A percentile compares a stretch with the other conserved stretches of the same genome.
phyloP scores from a whole-genome alignment of 1,140 invertebrate species.

The Listronotus oregonensis region DNA sequence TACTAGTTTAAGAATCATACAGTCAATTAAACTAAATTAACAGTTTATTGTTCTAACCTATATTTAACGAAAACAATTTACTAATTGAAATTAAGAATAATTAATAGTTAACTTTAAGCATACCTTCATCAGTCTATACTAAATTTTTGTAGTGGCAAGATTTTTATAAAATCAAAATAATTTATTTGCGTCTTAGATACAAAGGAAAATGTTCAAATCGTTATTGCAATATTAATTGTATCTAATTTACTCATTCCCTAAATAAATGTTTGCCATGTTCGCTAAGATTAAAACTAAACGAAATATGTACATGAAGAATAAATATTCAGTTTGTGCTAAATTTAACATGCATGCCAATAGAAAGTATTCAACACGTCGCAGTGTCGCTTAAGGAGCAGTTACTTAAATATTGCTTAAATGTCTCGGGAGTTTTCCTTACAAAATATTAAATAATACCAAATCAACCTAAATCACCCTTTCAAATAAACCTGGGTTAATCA shows the following conservation, averaged over 20 bases:
- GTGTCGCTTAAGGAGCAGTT: background rate
- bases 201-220: background rate
- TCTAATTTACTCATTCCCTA: conserved; percentile 4
- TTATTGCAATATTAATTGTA: conserved; percentile 12
- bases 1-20: too few species aligned
- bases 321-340: conserved; percentile 10
- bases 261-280: conserved; percentile 11
- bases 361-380: background rate
- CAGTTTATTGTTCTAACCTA: background rate
- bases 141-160: background rate
- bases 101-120: background rate
- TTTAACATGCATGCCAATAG: conserved; percentile 4
- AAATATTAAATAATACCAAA: too few species aligned
- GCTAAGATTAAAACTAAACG: conserved; percentile 5
- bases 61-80: background rate
- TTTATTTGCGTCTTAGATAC: background rate
- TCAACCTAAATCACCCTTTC: too few species aligned
- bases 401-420: background rate
- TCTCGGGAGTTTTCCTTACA: background rate
- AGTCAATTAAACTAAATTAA: too few species aligned
- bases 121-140: conserved; percentile 11
- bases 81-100: background rate
- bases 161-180: background rate
- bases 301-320: conserved; percentile 13
- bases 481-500: too few species aligned